Evolutionary conservation across 1,140 invertebrate species (phyloP), one percentile per base, ranked within the genome.

Genomic region (Cepaea nemoralis): DNA sequence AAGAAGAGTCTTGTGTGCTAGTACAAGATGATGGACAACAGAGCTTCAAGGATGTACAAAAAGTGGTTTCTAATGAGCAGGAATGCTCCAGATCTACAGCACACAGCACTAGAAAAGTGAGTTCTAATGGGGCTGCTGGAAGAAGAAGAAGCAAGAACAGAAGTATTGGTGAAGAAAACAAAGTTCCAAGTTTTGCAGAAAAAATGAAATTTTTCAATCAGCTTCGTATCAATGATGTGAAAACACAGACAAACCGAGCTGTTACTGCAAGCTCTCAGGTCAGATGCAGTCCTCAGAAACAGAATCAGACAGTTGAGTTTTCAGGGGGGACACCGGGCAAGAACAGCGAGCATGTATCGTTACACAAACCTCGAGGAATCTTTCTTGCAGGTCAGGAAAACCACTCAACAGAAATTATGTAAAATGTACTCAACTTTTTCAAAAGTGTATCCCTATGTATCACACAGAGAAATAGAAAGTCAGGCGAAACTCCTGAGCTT

Each of bases 181-280:
- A 45, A n/a, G 6, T 42, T 37, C 27, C 63, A 16, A 79, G 63
- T 45, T 69, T 79, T 69, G 39, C 77, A 27, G 59, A 79, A 22
- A 40, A 63, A 31, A 79, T 24, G 59, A 79, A 69, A 6, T 79
- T 79, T 37, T 79, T 79, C 39, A 33, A 48, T 33, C 50, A 77
- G 39, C 39, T 77, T 39, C 55, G 67, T 22, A 55, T 10, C 16
- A 55, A 55, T 55, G 19, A 2, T 55, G 50, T 55, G n/a, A 55
- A 55, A 2, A 55, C 19, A 55, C 50, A 14, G n/a, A 10, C 8
- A 55, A 22, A 55, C 19, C 3, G 2, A 55, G 19, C 50, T 22
- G 19, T 10, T 55, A 24, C 16, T 22, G 22, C 22, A 55, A 55
- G 5, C 50, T 55, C 3, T 19, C 50, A 55, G n/a, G 50, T 14